Evolutionary conservation across 2,888 invertebrate species (phyloP).

Genomic region (Spilosoma lubricipeda): DNA sequence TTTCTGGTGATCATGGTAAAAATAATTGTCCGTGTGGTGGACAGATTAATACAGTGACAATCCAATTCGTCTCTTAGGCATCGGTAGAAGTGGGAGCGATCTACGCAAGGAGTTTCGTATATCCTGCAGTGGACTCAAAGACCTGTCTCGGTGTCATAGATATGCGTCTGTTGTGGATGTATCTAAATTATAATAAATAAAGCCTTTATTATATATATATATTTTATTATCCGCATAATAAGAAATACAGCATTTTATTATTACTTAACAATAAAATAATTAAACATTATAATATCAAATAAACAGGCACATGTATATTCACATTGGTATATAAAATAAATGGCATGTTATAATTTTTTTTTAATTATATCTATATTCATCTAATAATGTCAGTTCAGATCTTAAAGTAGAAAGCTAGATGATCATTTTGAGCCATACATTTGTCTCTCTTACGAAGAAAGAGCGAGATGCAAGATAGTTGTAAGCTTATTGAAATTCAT

Average conservation of each 20-base stretch:
- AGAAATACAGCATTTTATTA: constrained; percentile 74
- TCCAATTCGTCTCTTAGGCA: too few relatives aligned
- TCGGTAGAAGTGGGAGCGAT: too few relatives aligned
- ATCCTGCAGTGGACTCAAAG: too few relatives aligned
- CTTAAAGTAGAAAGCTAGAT: not conserved
- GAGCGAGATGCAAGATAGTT: not conserved
- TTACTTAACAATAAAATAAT: constrained; percentile 50
- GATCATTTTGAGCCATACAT: not conserved
- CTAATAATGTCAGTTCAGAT: not conserved
- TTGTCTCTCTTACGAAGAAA: not conserved
- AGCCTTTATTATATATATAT: constrained; percentile 64
- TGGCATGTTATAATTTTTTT: constrained; percentile 85
- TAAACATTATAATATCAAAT: constrained; percentile 66
- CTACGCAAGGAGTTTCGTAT: too few relatives aligned
- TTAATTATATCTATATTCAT: constrained; percentile 47
- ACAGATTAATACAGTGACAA: too few relatives aligned
- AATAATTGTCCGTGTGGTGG: too few relatives aligned
- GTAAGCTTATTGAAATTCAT: not conserved
- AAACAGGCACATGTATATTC: constrained; percentile 73
- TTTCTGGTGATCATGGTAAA: too few relatives aligned
- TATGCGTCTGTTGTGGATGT: not conserved
- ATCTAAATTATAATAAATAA: constrained; percentile 55
- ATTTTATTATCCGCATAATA: constrained; percentile 64
- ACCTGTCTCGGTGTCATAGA: too few relatives aligned
- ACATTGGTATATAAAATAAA: constrained; percentile 79